Evolutionary conservation across 2,888 invertebrate species (phyloP).

Genomic region (Pachliopta kotzebuea): DNA sequence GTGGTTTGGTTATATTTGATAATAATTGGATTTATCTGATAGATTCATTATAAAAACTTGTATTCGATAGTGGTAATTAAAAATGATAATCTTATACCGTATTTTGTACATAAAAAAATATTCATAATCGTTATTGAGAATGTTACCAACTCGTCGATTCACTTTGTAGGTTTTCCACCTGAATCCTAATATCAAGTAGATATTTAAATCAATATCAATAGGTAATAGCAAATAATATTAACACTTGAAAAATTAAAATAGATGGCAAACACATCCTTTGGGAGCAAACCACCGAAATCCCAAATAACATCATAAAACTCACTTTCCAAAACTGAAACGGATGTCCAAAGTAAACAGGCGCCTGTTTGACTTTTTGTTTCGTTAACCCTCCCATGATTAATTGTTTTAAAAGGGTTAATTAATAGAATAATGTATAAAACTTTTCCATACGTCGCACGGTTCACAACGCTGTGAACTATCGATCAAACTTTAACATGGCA

Average conservation of each 20-base stretch:
- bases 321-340: slow-evolving; percentile 62
- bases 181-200: too few relatives aligned
- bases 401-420: slow-evolving; percentile 7
- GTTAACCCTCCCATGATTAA: slow-evolving; percentile 37
- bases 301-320: slow-evolving; percentile 30
- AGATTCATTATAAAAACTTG: too few relatives aligned
- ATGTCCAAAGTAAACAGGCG: slow-evolving; percentile 57
- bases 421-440: slow-evolving; percentile 1
- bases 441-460: background rate
- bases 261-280: slow-evolving; percentile 3
- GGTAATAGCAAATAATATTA: background rate
- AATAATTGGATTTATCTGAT: too few relatives aligned
- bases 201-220: too few relatives aligned
- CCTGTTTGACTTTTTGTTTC: slow-evolving; percentile 43
- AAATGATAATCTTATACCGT: too few relatives aligned
- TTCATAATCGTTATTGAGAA: too few relatives aligned
- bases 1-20: too few relatives aligned
- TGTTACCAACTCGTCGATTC: too few relatives aligned
- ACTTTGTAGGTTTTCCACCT: too few relatives aligned
- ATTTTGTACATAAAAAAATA: too few relatives aligned
- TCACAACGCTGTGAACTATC: slow-evolving; percentile 36
- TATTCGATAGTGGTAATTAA: too few relatives aligned
- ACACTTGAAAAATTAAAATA: background rate
- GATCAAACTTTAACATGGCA: slow-evolving; percentile 42
- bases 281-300: slow-evolving; percentile 1